Base-by-base conservation (phyloP, 1,140 invertebrate genomes). In the Drosophila kurseongensis region DNA sequence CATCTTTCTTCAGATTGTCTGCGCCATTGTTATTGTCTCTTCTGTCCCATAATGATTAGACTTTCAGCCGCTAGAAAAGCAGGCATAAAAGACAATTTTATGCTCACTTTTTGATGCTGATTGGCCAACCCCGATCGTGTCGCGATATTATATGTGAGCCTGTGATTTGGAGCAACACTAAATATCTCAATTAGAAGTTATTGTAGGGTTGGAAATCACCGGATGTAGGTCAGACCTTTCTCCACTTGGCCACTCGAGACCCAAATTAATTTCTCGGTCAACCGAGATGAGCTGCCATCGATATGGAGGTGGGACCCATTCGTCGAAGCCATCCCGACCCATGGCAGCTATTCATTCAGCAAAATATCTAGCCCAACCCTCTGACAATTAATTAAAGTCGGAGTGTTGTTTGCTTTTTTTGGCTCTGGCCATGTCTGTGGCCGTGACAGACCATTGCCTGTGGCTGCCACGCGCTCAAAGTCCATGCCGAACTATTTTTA, bases 51-150 rank as follows among this genome's bases (percentile, higher is more conserved):
- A 69, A 88, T 86, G 83, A 88, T 88, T 88, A 83, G 79, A 88
- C 83, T 86, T 86, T 88, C 65, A 57, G 44, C 48, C 32, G 66
- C 79, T 75, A 83, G 78, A 86, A 82, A 88, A 73, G 51, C 77
- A 75, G 66, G 72, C 84, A 88, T 88, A 88, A 88, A 81, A 88
- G 75, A 88, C 83, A 88, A 88, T 88, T 88, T 88, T 88, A 88
- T 88, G 83, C 83, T 88, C 60, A 83, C 71, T 88, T 88, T 88
- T 88, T 89, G 79, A 59, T 56, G 54, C 63, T 88, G 83, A 88
- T 88, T 88, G 84, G 80, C 63, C 68, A 54, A 56, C 40, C 66
- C 40, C 58, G 72, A 80, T 88, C 79, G 62, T 75, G 52, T 76
- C 83, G 79, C 78, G 83, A 68, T 69, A 79, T 78, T 55, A 52